Evolutionary conservation across 1,140 invertebrate genomes (phyloP), one percentile per base, ranked within the genome.

Genomic region (Panagrolaimus sp.): DNA sequence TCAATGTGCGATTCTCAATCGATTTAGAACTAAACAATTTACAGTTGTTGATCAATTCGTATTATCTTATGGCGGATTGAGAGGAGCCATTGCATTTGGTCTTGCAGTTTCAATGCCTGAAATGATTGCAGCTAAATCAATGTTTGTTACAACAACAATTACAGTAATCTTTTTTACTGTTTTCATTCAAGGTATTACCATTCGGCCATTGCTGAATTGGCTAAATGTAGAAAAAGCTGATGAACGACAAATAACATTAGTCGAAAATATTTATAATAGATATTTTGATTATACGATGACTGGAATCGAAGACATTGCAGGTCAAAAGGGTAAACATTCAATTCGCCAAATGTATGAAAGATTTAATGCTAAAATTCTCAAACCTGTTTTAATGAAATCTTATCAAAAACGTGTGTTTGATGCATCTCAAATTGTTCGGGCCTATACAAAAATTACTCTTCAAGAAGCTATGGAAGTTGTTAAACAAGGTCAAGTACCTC

Each of bases 11-110:
- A 38, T 82, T 27, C 66, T 81, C 45, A 82, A 82, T 66, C 66
- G 73, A 5, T 72, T 73, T 81, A 31, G 87, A 85, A 75, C 71
- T 68, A 61, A 81, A 78, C 27, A 83, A 83, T 65, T 77, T 42
- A 64, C 80, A 25, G 64, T 69, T 23, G 80, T 85, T 31, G 87
- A 87, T 74, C 85, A 86, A 74, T 86, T 87, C 67, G 83, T 76
- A n/a, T 47, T 76, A 16, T 74, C 77, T 5, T 76, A 76, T 74
- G 74, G 74, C 0, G 74, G 74, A 0, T 65, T 76, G 14, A 57
- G 74, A 27, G 74, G 74, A 14, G 74, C 74, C 7, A 76, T 76
- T 51, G 74, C 74, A 1, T 76, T 79, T 63, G 74, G 74, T 47
- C 38, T 76, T 4, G 84, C 85, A 7, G 67, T 84, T 5, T 83